These are phyloP conservation scores for Alouatta palliata DNA, from an alignment of 2,113 vertebrate species.

Conservation along the genomic window DNA sequence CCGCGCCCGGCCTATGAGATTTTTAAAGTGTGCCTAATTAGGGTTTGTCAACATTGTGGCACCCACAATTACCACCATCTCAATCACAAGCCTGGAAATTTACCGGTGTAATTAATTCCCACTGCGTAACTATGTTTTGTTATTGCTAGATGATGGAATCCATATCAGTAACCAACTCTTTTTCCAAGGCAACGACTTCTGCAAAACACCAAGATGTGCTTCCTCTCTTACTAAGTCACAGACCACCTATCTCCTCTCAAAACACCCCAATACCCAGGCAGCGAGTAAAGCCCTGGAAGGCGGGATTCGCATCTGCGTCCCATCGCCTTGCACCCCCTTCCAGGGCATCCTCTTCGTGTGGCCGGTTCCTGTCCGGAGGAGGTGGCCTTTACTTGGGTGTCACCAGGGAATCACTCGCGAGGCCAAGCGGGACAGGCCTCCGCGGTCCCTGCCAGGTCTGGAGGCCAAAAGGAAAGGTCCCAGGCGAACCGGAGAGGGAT, in stretches of 20 bases:
- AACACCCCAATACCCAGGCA: not conserved
- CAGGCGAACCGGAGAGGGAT: accelerated
- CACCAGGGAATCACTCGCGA: not conserved
- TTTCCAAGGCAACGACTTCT: not conserved
- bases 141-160: not conserved
- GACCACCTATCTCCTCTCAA: not conserved
- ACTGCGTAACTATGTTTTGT: not conserved
- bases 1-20: not conserved
- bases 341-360: not conserved
- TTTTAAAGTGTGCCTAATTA: not conserved
- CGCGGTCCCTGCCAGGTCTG: not conserved
- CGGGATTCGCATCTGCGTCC: not conserved
- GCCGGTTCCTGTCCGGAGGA: not conserved
- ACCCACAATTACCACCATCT: not conserved
- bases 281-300: not conserved
- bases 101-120: not conserved
- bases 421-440: not conserved
- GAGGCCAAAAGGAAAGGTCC: not conserved
- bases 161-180: not conserved
- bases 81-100: not conserved
- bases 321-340: not conserved
- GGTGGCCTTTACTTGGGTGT: not conserved
- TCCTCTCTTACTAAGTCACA: not conserved
- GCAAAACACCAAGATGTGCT: not conserved
- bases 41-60: not conserved